Conservation (phyloP, 2,888 invertebrate species). For the Diaphora mendica region DNA sequence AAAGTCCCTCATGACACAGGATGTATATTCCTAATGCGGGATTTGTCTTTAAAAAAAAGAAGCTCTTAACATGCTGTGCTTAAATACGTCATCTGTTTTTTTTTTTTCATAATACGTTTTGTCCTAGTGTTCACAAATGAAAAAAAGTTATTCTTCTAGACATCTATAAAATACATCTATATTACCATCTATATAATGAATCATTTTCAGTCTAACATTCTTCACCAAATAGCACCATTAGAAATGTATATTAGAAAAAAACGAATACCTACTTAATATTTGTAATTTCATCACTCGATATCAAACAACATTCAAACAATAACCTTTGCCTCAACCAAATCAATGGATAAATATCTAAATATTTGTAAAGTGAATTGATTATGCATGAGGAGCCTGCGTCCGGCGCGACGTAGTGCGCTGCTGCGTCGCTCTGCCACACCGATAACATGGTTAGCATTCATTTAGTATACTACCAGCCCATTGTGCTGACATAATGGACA, state of each 20-base stretch:
- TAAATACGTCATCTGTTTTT: too few relatives aligned
- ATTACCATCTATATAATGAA: neutral
- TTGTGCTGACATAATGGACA: conserved; percentile 19
- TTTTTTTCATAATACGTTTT: too few relatives aligned
- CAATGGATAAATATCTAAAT: conserved; percentile 12
- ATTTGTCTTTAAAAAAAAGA: too few relatives aligned
- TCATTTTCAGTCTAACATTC: neutral
- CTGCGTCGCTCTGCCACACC: conserved; percentile 23
- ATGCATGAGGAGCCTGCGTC: conserved; percentile 22
- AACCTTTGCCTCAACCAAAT: conserved; percentile 11
- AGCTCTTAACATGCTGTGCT: too few relatives aligned
- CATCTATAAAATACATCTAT: neutral
- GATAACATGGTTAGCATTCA: conserved; percentile 14
- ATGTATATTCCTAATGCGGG: too few relatives aligned
- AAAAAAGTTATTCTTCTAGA: too few relatives aligned
- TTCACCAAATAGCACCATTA: neutral
- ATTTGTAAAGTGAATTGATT: conserved; percentile 25
- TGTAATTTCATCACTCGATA: too few relatives aligned
- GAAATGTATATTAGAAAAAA: neutral
- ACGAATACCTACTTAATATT: too few relatives aligned
- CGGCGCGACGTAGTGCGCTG: conserved; percentile 10
- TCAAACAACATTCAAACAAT: conserved; percentile 4
- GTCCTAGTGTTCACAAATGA: too few relatives aligned
- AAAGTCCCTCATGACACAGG: too few relatives aligned
- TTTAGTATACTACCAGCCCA: conserved; percentile 6